A percentile compares a stretch with the other conserved stretches of the same genome.
Evolutionary conservation across 2,113 vertebrate species (phyloP).

Genomic region (Scomber japonicus): DNA sequence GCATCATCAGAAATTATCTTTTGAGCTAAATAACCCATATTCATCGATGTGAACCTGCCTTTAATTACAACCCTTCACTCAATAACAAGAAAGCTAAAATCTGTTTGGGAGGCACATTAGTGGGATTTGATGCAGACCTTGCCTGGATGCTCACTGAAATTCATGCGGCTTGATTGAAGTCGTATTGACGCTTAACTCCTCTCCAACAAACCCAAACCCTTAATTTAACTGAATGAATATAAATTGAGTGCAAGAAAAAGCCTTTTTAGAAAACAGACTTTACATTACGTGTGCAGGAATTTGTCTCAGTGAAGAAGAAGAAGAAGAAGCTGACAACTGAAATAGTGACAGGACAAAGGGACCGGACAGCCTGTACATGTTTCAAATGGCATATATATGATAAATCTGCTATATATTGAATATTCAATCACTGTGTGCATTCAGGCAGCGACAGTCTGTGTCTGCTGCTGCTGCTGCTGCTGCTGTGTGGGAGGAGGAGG

Average conservation of each 20-base stretch:
- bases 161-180: constrained; percentile 60
- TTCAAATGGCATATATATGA: constrained; percentile 9
- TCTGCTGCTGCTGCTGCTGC: constrained; percentile 13
- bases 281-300: constrained; percentile 40
- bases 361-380: not conserved
- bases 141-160: constrained; percentile 47
- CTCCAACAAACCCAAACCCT: constrained; percentile 50
- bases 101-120: constrained; percentile 62
- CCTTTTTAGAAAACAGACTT: constrained; percentile 39
- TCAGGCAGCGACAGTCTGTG: constrained; percentile 25
- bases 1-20: constrained; percentile 78
- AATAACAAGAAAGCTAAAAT: constrained; percentile 51
- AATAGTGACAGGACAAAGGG: constrained; percentile 21
- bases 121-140: constrained; percentile 64
- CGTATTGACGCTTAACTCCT: constrained; percentile 61
- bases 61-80: constrained; percentile 81
- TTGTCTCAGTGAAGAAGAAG: constrained; percentile 27
- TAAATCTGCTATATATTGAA: constrained; percentile 33
- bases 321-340: not conserved
- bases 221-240: constrained; percentile 63
- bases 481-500: not conserved
- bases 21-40: constrained; percentile 77
- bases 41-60: constrained; percentile 77
- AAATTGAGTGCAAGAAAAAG: constrained; percentile 53
- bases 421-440: constrained; percentile 47